Evolutionary conservation across 2,113 vertebrate genomes (phyloP).

Genomic region (Tonatia bakeri): DNA sequence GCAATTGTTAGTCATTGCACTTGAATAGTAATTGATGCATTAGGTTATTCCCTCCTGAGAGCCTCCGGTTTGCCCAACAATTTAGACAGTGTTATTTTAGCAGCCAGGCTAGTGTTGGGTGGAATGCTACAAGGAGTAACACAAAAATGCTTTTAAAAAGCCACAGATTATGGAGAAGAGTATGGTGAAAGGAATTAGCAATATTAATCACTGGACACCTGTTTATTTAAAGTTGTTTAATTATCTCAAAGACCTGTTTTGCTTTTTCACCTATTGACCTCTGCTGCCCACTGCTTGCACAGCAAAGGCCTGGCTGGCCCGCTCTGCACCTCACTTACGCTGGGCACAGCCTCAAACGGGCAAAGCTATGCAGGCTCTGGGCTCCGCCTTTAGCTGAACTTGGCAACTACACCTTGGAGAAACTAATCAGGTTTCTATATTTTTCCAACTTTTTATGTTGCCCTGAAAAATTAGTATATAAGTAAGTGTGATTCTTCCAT

Average conservation of each 20-base stretch:
- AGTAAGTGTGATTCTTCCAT: background rate
- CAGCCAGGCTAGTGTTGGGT: background rate
- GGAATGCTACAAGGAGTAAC: background rate
- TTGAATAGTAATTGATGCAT: background rate
- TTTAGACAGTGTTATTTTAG: background rate
- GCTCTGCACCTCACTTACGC: accelerated
- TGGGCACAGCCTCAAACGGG: accelerated
- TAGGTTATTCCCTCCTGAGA: background rate
- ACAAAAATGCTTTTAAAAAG: background rate
- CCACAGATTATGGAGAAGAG: background rate
- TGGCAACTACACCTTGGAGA: background rate
- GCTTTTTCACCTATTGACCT: background rate
- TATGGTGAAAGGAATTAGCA: background rate
- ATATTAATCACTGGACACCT: background rate
- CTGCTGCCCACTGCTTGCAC: background rate
- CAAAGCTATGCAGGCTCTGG: accelerated
- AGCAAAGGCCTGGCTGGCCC: background rate
- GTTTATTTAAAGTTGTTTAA: background rate
- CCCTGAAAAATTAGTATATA: background rate
- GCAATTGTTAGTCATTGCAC: background rate
- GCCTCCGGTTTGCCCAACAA: background rate
- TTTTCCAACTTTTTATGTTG: background rate
- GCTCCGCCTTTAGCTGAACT: background rate
- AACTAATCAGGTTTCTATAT: background rate
- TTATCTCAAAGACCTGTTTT: background rate